phyloP scores from a whole-genome alignment of 2,888 invertebrate genomes.

The Melieria omissa region DNA sequence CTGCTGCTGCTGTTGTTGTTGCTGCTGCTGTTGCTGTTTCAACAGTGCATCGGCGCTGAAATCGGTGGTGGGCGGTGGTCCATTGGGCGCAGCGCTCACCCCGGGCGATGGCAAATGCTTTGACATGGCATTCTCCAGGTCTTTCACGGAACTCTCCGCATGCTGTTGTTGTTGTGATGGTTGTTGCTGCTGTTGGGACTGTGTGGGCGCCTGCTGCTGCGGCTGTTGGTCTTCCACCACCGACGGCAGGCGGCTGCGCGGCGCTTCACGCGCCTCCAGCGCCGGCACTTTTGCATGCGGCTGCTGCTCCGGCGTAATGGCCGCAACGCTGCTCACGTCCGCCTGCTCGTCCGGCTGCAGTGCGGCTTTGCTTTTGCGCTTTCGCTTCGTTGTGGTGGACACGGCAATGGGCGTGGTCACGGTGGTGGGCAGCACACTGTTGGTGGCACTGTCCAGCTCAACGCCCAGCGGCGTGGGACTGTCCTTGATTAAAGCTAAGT shows the following conservation, averaged over 20 bases:
- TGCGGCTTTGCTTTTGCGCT: slow-evolving; percentile 71
- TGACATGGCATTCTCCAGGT: slow-evolving; percentile 96
- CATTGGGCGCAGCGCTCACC: slow-evolving; percentile 47
- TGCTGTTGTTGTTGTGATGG: slow-evolving; percentile 48
- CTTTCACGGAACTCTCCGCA: slow-evolving; percentile 71
- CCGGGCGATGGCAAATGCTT: slow-evolving; percentile 82
- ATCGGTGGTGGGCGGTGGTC: slow-evolving; percentile 77
- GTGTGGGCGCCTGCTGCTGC: slow-evolving; percentile 30
- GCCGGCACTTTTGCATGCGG: slow-evolving; percentile 55
- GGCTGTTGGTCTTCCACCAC: slow-evolving; percentile 60
- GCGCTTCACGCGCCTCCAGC: slow-evolving; percentile 64
- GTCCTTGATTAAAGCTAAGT: slow-evolving; percentile 60
- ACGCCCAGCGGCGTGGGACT: slow-evolving; percentile 53
- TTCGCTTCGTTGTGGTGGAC: slow-evolving; percentile 67
- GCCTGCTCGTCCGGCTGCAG: slow-evolving; percentile 64
- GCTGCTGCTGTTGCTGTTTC: slow-evolving; percentile 71
- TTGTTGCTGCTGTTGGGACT: slow-evolving; percentile 39
- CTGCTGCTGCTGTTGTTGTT: slow-evolving; percentile 53
- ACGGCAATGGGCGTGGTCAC: slow-evolving; percentile 44
- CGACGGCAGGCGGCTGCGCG: slow-evolving; percentile 63
- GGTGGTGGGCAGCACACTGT: slow-evolving; percentile 51
- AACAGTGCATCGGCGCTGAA: slow-evolving; percentile 87
- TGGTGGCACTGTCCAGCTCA: slow-evolving; percentile 51
- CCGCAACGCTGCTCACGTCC: slow-evolving; percentile 37
- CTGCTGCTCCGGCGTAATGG: slow-evolving; percentile 43